Percentiles rank a stretch among this genome's conserved stretches.
These are phyloP conservation scores for Brachyhypopomus gauderio DNA, from an alignment of 2,113 vertebrate species.

Conservation along the genomic window DNA sequence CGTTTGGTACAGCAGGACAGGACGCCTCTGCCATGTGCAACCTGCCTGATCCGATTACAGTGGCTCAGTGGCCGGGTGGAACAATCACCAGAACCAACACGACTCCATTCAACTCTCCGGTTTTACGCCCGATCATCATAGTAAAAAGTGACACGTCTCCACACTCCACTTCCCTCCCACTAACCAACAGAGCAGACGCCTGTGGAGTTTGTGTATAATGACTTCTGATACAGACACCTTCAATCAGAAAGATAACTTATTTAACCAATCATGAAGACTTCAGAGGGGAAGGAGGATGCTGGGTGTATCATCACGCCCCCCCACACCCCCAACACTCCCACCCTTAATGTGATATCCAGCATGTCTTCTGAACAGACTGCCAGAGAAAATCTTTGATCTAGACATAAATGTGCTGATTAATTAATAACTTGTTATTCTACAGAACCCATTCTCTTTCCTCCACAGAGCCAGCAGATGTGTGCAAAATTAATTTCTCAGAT, in stretches of 20 bases:
- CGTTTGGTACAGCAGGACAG: too few species aligned
- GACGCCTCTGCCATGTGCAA: too few species aligned
- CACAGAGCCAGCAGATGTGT: constrained; percentile 67
- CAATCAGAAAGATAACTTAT: constrained; percentile 13
- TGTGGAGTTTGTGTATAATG: background rate
- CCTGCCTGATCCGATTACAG: too few species aligned
- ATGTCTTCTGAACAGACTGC: constrained; percentile 59
- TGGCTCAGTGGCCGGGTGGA: too few species aligned
- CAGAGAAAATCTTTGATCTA: constrained; percentile 54
- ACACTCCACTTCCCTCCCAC: too few species aligned
- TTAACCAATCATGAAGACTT: constrained; percentile 50
- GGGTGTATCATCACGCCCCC: constrained; percentile 64
- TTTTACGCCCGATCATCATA: too few species aligned
- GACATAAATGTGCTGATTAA: constrained; percentile 77
- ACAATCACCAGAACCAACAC: too few species aligned
- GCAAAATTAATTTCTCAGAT: constrained; percentile 78
- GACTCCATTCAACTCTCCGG: too few species aligned
- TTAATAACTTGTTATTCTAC: constrained; percentile 74
- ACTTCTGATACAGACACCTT: background rate
- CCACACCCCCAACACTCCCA: constrained; percentile 61
- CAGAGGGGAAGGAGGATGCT: constrained; percentile 46
- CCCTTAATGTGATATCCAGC: constrained; percentile 64
- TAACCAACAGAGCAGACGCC: too few species aligned
- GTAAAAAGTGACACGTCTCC: too few species aligned
- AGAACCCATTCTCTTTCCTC: constrained; percentile 63